Evolutionary conservation across 2,888 invertebrate genomes (phyloP).

Genomic region (Synanthedon myopaeformis): DNA sequence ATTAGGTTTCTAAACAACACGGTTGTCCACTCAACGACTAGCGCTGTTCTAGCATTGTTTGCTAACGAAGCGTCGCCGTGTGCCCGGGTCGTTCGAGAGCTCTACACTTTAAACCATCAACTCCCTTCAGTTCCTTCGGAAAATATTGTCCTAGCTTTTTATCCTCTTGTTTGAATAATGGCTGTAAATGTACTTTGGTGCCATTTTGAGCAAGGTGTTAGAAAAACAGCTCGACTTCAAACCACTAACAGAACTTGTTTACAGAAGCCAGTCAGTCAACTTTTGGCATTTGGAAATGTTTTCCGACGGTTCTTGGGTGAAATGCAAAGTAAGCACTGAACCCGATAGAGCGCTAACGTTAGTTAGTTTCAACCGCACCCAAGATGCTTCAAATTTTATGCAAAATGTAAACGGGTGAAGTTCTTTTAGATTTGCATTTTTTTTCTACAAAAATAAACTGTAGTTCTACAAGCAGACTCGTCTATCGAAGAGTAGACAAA

Average conservation of each 20-base stretch:
- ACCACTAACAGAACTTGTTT: slow-evolving; percentile 66
- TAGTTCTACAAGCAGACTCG: too few species aligned
- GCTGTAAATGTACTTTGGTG: slow-evolving; percentile 61
- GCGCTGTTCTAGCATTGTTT: slow-evolving; percentile 50
- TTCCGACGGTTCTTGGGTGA: slow-evolving; percentile 47
- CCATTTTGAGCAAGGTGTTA: slow-evolving; percentile 62
- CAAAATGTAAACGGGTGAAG: background rate
- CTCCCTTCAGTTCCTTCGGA: slow-evolving; percentile 59
- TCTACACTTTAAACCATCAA: slow-evolving; percentile 68
- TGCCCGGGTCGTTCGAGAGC: slow-evolving; percentile 44
- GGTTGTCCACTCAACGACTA: slow-evolving; percentile 23
- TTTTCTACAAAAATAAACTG: too few species aligned
- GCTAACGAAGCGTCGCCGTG: slow-evolving; percentile 60
- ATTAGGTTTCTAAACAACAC: too few species aligned
- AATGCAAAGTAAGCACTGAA: slow-evolving; percentile 65
- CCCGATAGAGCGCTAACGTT: slow-evolving; percentile 30
- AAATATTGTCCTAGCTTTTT: slow-evolving; percentile 69
- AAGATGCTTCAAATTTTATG: background rate
- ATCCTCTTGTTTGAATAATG: slow-evolving; percentile 70
- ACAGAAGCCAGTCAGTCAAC: slow-evolving; percentile 58
- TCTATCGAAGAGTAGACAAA: too few species aligned
- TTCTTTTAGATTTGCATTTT: background rate
- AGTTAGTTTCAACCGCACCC: background rate
- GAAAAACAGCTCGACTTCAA: slow-evolving; percentile 53
- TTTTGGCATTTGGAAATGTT: slow-evolving; percentile 56